A percentile compares a stretch with the other conserved stretches of the same genome.
Evolutionary conservation across 2,797 vertebrate genomes (phyloP).

Genomic region (Erithacus rubecula): DNA sequence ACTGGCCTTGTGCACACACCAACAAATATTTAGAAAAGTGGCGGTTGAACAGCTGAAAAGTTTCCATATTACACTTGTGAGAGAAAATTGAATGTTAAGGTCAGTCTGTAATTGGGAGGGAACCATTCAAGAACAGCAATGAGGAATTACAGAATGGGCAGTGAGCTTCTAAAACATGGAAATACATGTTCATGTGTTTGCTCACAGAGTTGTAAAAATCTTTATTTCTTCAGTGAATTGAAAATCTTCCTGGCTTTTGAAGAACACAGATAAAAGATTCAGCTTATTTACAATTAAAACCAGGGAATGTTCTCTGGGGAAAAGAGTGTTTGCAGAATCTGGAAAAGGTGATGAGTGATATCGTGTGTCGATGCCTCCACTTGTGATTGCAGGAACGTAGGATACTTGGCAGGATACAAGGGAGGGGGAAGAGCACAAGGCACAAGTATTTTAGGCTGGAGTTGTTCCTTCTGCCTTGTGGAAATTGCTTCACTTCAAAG

Average conservation of each 20-base stretch:
- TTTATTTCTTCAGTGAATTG: background rate
- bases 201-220: background rate
- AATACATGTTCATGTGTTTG: background rate
- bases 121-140: background rate
- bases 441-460: background rate
- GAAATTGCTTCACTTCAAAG: background rate
- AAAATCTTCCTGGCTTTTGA: constrained; percentile 1
- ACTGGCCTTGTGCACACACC: background rate
- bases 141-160: background rate
- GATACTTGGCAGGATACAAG: background rate
- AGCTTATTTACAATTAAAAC: background rate
- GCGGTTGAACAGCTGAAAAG: background rate
- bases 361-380: background rate
- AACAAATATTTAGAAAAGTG: background rate
- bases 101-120: background rate
- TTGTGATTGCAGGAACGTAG: background rate
- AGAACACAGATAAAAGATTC: background rate
- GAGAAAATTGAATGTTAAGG: background rate
- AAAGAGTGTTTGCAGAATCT: background rate
- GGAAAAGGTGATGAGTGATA: background rate
- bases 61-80: background rate
- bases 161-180: background rate
- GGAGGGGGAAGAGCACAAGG: background rate
- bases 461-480: background rate
- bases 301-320: background rate